Evolutionary conservation across 1,140 invertebrate genomes (phyloP).

Genomic region (Leptonema lineaticorne): DNA sequence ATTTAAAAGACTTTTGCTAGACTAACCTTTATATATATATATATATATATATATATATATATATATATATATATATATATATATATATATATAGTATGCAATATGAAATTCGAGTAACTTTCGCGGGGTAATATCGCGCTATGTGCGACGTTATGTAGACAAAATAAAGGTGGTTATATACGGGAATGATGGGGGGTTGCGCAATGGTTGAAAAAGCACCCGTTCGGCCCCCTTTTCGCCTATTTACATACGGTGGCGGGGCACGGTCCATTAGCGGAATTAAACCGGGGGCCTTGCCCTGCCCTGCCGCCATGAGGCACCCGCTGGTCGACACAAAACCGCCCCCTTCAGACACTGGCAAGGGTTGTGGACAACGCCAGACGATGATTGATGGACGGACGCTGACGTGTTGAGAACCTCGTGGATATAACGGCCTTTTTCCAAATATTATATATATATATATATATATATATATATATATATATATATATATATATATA

Average conservation of each 20-base stretch:
- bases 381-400: conserved; percentile 26
- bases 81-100: no score
- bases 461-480: background rate
- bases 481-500: background rate
- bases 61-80: no score
- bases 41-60: no score
- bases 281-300: conserved; percentile 29
- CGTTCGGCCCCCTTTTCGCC: background rate
- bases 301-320: background rate
- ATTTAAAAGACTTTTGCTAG: no score
- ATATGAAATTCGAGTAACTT: no score
- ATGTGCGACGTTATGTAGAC: no score
- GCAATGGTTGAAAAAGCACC: no score
- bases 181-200: no score
- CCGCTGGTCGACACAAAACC: background rate
- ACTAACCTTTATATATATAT: no score
- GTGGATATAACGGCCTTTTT: background rate
- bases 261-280: conserved; percentile 38
- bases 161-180: no score
- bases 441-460: background rate
- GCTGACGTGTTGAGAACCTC: conserved; percentile 1
- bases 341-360: background rate
- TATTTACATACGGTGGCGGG: conserved; percentile 34
- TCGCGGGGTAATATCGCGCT: no score
- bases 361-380: conserved; percentile 20